Conservation (phyloP, 1,140 invertebrate species). For the Lucilia cuprina region DNA sequence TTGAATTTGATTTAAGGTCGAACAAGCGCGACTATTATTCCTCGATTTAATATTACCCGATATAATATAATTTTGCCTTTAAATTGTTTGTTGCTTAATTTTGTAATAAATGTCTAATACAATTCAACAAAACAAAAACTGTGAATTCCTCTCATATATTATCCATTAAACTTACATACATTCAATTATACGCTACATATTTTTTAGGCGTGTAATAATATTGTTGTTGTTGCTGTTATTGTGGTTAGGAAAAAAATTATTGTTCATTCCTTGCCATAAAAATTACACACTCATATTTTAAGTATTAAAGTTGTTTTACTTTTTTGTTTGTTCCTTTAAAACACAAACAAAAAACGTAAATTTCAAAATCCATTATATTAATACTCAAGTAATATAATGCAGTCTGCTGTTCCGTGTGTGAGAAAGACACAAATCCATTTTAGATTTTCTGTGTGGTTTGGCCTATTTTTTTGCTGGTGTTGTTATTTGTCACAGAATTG, state of each 20-base stretch:
- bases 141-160: background rate
- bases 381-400: background rate
- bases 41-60: no score
- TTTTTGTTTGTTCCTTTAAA: background rate
- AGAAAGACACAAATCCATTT: background rate
- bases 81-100: no score
- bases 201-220: background rate
- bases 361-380: background rate
- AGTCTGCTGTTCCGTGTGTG: background rate
- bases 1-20: no score
- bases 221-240: background rate
- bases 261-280: background rate
- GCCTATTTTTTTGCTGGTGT: background rate
- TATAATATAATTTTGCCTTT: no score
- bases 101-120: no score
- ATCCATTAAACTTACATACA: background rate
- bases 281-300: background rate
- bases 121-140: no score
- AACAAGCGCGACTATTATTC: no score
- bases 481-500: background rate
- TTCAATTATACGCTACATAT: background rate
- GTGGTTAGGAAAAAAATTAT: background rate
- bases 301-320: background rate
- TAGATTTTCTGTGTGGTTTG: background rate
- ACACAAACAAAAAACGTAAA: background rate